Conservation (phyloP, 2,888 invertebrate species). For the Drosophila koepferae region DNA sequence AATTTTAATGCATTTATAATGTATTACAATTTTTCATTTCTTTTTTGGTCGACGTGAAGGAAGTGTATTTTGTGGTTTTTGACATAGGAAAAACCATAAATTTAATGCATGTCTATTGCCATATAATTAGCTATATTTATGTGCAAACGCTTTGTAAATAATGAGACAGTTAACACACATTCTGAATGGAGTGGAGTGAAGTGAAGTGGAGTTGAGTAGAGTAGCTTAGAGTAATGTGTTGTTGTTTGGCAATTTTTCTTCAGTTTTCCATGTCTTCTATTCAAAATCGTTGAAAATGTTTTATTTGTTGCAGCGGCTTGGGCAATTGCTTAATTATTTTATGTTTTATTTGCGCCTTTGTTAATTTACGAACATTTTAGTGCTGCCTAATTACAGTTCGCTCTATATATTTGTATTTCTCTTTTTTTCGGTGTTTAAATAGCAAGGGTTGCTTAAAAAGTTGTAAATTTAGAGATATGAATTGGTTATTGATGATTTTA, state of each 20-base stretch:
- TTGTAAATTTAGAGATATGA: not conserved
- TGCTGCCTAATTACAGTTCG: constrained; percentile 69
- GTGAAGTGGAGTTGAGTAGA: no score
- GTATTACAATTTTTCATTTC: constrained; percentile 18
- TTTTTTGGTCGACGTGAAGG: constrained; percentile 4
- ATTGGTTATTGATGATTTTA: no score
- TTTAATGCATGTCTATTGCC: constrained; percentile 21
- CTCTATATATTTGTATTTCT: constrained; percentile 51
- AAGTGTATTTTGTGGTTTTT: constrained; percentile 4
- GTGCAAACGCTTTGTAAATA: constrained; percentile 18
- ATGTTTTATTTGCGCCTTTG: constrained; percentile 63
- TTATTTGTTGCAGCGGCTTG: constrained; percentile 30
- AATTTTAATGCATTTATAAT: constrained; percentile 36
- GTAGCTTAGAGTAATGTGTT: not conserved
- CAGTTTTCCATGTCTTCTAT: constrained; percentile 34
- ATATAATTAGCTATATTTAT: constrained; percentile 18
- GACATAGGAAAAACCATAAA: constrained; percentile 17
- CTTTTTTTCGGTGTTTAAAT: constrained; percentile 2
- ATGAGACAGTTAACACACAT: constrained; percentile 48
- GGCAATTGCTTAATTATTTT: constrained; percentile 52
- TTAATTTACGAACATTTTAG: constrained; percentile 68
- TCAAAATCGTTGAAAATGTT: constrained; percentile 32
- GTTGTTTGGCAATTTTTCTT: constrained; percentile 36
- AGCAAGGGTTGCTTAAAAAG: constrained; percentile 25
- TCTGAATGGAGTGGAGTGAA: constrained; percentile 13